These are phyloP conservation scores for Nematostella vectensis DNA, from an alignment of 92 coral and sea anemone species.

Conservation along the genomic window DNA sequence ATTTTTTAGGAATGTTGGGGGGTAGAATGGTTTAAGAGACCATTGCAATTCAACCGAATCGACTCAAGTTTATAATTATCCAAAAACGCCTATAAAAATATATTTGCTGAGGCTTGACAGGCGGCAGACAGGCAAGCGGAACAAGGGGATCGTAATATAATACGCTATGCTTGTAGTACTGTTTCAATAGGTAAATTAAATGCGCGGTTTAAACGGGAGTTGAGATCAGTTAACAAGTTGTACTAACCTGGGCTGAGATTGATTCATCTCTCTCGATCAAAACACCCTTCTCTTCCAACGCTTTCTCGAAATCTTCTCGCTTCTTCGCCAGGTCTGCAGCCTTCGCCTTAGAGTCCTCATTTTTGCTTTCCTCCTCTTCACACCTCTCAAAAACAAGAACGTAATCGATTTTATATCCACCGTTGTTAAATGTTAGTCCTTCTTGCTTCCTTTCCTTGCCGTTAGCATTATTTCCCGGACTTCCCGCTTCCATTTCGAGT, in stretches of 20 bases:
- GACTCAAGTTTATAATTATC: too few species aligned
- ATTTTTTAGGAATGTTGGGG: too few species aligned
- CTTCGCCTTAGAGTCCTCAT: constrained; percentile 31
- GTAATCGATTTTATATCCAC: constrained; percentile 44
- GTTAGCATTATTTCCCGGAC: not conserved
- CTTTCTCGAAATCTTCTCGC: constrained; percentile 52
- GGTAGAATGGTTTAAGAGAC: too few species aligned
- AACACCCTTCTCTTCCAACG: constrained; percentile 35
- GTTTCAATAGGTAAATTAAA: too few species aligned
- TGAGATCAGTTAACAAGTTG: too few species aligned
- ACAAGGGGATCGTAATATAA: too few species aligned
- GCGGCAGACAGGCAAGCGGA: too few species aligned
- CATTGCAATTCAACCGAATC: too few species aligned
- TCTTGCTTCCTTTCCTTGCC: not conserved
- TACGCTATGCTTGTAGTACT: too few species aligned
- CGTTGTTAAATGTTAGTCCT: constrained; percentile 23
- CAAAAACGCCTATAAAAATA: too few species aligned
- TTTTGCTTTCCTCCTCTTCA: constrained; percentile 41
- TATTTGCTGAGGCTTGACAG: too few species aligned
- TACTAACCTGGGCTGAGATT: constrained; percentile 34
- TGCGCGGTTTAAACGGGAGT: too few species aligned
- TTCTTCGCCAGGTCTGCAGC: constrained; percentile 27
- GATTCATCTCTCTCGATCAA: constrained; percentile 33
- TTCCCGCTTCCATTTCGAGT: constrained; percentile 37
- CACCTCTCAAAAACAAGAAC: constrained; percentile 58